phyloP scores from a whole-genome alignment of 2,888 invertebrate genomes.

The Eupithecia pulchellata region DNA sequence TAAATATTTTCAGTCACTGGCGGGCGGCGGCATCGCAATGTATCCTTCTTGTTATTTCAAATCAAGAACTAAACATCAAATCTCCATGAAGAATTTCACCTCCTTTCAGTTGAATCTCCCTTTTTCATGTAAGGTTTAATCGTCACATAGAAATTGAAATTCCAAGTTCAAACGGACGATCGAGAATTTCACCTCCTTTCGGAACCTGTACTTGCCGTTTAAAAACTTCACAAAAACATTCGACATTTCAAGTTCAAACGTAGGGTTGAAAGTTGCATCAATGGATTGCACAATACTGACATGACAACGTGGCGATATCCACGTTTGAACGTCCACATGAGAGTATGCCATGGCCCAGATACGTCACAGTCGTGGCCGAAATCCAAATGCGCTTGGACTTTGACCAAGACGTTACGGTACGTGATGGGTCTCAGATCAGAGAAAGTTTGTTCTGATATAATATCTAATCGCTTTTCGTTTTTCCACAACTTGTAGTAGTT shows the following conservation, averaged over 20 bases:
- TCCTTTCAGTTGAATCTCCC: too few species aligned
- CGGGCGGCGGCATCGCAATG: too few species aligned
- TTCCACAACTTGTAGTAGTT: neutral
- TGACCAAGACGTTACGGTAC: neutral
- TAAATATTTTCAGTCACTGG: too few species aligned
- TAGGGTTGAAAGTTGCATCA: slow-evolving; percentile 4
- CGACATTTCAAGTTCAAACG: neutral
- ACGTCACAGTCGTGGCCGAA: neutral
- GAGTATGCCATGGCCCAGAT: neutral
- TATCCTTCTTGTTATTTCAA: too few species aligned
- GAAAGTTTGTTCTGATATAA: neutral
- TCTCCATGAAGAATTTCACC: neutral
- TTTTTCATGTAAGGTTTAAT: too few species aligned
- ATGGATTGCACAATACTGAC: slow-evolving; percentile 7
- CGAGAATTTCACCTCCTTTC: slow-evolving; percentile 2
- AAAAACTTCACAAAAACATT: too few species aligned
- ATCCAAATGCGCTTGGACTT: slow-evolving; percentile 1
- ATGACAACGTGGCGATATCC: slow-evolving; percentile 14
- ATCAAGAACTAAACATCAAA: too few species aligned
- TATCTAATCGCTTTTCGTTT: neutral
- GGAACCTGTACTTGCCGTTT: too few species aligned
- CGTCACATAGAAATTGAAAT: too few species aligned
- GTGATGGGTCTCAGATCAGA: neutral
- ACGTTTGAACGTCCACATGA: slow-evolving; percentile 10
- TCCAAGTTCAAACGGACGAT: neutral